Conservation (phyloP, 2,888 invertebrate species). For the Nasonia oneida region DNA sequence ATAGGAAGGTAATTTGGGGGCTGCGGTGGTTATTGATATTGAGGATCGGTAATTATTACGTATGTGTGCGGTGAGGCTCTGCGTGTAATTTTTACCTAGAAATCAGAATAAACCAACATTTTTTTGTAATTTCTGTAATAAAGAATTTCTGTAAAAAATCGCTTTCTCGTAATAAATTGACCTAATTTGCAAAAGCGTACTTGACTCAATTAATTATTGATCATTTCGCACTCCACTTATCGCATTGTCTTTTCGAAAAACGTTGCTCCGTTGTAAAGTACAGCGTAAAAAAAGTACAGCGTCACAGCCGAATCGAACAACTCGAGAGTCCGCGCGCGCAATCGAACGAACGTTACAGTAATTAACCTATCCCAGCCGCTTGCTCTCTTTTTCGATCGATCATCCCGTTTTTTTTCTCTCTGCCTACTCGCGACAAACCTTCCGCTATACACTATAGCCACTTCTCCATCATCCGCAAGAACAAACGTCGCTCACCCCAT, state of each 20-base stretch:
- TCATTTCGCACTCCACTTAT: neutral
- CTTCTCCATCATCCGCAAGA: conserved; percentile 38
- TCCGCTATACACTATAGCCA: too few species aligned
- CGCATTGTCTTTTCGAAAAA: neutral
- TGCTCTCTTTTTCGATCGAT: conserved; percentile 37
- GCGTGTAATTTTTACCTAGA: too few species aligned
- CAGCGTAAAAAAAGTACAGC: neutral
- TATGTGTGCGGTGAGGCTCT: too few species aligned
- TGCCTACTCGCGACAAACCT: too few species aligned
- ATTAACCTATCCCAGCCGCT: conserved; percentile 2
- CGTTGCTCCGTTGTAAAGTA: neutral
- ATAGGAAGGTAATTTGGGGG: too few species aligned
- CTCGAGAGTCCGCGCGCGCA: neutral
- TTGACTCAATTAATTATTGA: neutral
- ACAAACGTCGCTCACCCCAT: neutral
- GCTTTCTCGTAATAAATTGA: neutral
- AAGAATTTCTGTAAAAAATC: too few species aligned
- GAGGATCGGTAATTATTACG: too few species aligned
- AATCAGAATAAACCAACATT: neutral
- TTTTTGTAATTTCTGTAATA: neutral
- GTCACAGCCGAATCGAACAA: neutral
- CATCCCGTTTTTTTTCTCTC: conserved; percentile 1
- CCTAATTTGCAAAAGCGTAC: neutral
- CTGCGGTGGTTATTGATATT: too few species aligned
- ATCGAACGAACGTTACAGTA: conserved; percentile 27